A percentile compares a stretch with the other conserved stretches of the same genome.
Evolutionary conservation across 2,113 vertebrate species (phyloP).

Genomic region (Pavo muticus): DNA sequence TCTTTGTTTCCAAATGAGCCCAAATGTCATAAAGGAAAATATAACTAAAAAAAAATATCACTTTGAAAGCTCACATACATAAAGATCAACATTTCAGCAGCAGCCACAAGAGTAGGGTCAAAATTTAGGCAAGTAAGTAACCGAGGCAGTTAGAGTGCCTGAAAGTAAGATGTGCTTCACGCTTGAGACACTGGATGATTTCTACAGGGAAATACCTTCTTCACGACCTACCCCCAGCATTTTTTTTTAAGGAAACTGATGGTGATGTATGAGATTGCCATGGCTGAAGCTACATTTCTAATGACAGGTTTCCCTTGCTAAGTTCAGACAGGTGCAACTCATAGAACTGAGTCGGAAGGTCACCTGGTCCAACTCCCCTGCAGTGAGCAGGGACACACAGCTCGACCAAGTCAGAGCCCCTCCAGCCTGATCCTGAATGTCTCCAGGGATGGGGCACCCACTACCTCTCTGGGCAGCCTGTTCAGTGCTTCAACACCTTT

Average conservation of each 20-base stretch:
- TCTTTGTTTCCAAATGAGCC: conserved; percentile 50
- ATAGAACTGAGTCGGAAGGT: background rate
- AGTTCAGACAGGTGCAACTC: background rate
- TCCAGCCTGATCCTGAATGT: background rate
- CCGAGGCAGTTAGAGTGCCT: background rate
- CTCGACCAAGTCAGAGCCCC: too few relatives aligned
- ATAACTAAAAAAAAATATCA: conserved; percentile 13
- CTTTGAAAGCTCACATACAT: background rate
- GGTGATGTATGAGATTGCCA: background rate
- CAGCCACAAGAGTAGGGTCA: background rate
- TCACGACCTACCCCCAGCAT: background rate
- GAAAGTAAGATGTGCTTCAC: background rate
- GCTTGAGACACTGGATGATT: background rate
- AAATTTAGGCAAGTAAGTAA: background rate
- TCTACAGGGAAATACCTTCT: background rate
- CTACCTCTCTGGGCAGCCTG: too few relatives aligned
- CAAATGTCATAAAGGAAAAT: conserved; percentile 31
- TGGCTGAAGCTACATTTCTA: background rate
- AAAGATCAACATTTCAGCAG: background rate
- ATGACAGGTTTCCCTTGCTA: background rate
- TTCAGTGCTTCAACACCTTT: too few relatives aligned
- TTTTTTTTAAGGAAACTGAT: background rate
- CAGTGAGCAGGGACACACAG: too few relatives aligned
- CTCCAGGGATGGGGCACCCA: background rate
- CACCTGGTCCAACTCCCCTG: too few relatives aligned